Evolutionary conservation across 2,113 vertebrate genomes (phyloP).

Genomic region (western clawed frog (Xenopus tropicalis)): DNA sequence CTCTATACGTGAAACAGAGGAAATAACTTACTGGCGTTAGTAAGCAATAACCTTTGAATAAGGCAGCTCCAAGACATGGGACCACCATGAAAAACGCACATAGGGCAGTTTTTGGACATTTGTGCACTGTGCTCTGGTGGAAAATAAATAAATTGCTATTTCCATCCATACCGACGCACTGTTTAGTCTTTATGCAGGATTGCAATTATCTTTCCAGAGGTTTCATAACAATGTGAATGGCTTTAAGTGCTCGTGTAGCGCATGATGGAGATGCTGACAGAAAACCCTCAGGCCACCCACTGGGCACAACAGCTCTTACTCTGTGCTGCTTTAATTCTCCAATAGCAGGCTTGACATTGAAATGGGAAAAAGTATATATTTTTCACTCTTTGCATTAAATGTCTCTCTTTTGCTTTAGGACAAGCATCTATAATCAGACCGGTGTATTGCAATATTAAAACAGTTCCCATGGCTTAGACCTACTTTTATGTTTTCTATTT

Average conservation of each 20-base stretch:
- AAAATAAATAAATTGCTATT: too few relatives aligned
- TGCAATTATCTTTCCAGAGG: constrained; percentile 43
- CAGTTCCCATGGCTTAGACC: neutral
- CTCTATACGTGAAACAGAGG: too few relatives aligned
- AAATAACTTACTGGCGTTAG: too few relatives aligned
- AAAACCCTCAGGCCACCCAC: constrained; percentile 51
- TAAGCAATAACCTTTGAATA: too few relatives aligned
- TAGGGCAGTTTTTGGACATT: too few relatives aligned
- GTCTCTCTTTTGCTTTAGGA: constrained; percentile 46
- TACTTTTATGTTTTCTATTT: neutral
- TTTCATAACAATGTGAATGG: constrained; percentile 48
- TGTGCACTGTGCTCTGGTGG: too few relatives aligned
- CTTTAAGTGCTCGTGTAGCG: constrained; percentile 50
- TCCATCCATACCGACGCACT: constrained; percentile 39
- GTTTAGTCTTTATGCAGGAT: constrained; percentile 40
- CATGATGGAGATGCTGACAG: constrained; percentile 57
- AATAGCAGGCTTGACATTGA: constrained; percentile 49
- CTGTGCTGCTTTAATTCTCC: constrained; percentile 46
- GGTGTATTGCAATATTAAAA: constrained; percentile 51
- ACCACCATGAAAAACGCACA: too few relatives aligned
- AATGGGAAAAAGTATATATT: constrained; percentile 38
- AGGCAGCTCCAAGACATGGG: too few relatives aligned
- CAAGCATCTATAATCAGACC: constrained; percentile 45
- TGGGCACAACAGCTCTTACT: constrained; percentile 51
- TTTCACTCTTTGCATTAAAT: constrained; percentile 46